These are phyloP conservation scores for Gobio gobio DNA, from an alignment of 2,113 vertebrate species.

Conservation along the genomic window DNA sequence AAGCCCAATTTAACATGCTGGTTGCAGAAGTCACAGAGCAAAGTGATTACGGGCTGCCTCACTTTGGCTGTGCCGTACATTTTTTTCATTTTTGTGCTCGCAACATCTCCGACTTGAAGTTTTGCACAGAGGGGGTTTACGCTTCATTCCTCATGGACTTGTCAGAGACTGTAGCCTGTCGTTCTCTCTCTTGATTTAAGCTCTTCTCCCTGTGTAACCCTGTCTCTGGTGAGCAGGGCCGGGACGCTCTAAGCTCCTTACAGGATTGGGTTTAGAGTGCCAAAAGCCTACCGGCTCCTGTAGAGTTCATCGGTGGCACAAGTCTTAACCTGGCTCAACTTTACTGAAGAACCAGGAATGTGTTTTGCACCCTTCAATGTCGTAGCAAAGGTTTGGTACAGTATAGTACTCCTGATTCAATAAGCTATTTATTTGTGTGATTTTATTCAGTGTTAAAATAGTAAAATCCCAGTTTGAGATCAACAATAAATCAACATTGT, in stretches of 20 bases:
- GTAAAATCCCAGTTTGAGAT: neutral
- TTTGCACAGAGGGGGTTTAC: neutral
- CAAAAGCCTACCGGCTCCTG: constrained; percentile 44
- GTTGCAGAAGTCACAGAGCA: constrained; percentile 15
- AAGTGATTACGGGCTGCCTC: constrained; percentile 31
- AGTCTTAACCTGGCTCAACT: neutral
- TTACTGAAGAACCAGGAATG: neutral
- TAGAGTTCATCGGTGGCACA: neutral
- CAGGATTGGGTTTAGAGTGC: constrained; percentile 57
- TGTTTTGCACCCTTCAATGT: neutral
- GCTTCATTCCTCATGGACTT: constrained; percentile 27
- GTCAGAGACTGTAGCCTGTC: neutral
- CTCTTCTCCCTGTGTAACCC: neutral
- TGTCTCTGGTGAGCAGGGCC: constrained; percentile 55
- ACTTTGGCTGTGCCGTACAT: neutral
- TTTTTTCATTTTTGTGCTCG: neutral
- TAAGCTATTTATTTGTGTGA: neutral
- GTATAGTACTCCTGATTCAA: neutral
- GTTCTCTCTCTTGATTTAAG: constrained; percentile 1
- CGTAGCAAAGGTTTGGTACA: neutral
- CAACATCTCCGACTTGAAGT: neutral
- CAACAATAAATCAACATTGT: neutral
- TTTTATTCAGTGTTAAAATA: too few species aligned
- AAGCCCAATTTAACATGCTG: constrained; percentile 49
- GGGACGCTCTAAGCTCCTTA: constrained; percentile 69